Evolutionary conservation across 2,113 vertebrate genomes (phyloP), one percentile per base, ranked within the genome.

Genomic region (Taxidea taxus): DNA sequence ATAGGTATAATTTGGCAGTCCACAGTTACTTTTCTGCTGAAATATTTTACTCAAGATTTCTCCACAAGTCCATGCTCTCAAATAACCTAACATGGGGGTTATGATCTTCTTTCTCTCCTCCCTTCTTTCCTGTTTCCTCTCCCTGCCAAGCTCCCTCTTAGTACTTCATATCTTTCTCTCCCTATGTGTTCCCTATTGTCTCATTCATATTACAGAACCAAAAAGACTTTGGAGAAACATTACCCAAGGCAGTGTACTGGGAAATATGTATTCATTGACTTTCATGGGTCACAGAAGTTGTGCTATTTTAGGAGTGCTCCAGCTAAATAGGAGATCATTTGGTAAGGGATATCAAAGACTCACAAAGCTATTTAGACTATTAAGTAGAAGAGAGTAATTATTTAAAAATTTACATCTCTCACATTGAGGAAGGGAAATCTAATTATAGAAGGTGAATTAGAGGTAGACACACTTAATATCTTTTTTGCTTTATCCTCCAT

Each of bases 381-480:
- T 64, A 87, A 54, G 31, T 51, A 72, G 62, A 78, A 87, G 31
- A 96, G 42, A 70, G 77, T 44, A 92, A 85, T 92, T 42, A 91
- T 88, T 81, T 66, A 70, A 90, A 96, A 89, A 44, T 62, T 77
- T 42, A 62, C 31, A 60, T 49, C 13, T 70, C 4, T 86, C 25
- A 74, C 34, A 66, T 0, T 83, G 58, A 95, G 47, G 62, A 96
- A 92, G 37, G 6, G 34, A 86, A 91, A 20, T 58, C 54, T 90
- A 95, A 77, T 80, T 92, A 82, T n/a, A 80, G 44, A 75, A 68
- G n/a, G 9, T 56, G 29, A 82, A 87, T 95, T 85, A 86, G 95
- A 94, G 56, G 91, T 10, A 95, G 72, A 25, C 16, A 77, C 2
- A 34, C 60, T 96, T 97, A 72, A 13, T 47, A 56, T 70, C 58